phyloP scores from a whole-genome alignment of 2,888 invertebrate genomes.

The Eupithecia tripunctaria region DNA sequence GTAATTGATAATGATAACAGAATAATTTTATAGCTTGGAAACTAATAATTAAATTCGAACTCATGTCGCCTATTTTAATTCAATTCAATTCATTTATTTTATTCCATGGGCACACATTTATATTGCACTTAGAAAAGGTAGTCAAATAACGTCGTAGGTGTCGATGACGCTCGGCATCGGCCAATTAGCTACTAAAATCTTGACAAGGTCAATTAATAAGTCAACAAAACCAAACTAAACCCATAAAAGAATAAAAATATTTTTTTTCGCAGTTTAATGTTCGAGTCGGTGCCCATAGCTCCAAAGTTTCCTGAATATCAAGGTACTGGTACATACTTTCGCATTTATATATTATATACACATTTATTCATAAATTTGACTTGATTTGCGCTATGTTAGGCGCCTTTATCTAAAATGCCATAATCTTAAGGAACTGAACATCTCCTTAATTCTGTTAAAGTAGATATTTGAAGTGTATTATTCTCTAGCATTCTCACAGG shows the following conservation, averaged over 20 bases:
- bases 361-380: neutral
- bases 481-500: too few species aligned
- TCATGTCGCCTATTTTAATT: neutral
- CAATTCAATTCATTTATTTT: too few species aligned
- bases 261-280: slow-evolving; percentile 56
- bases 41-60: neutral
- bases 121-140: too few species aligned
- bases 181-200: neutral
- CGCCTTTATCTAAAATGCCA: neutral
- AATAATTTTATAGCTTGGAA: neutral
- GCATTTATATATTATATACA: too few species aligned
- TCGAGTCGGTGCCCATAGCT: slow-evolving; percentile 59
- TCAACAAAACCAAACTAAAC: neutral
- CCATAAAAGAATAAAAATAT: neutral
- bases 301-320: slow-evolving; percentile 52
- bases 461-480: too few species aligned
- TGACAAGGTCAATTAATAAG: neutral
- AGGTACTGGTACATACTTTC: slow-evolving; percentile 52
- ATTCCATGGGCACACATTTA: too few species aligned
- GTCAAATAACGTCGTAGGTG: too few species aligned
- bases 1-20: neutral
- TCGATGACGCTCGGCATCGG: neutral
- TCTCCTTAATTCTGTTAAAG: neutral
- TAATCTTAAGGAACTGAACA: neutral
- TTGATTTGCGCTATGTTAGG: slow-evolving; percentile 6